Evolutionary conservation across 1,140 invertebrate genomes (phyloP).

Genomic region (Diachasmimorpha longicaudata): DNA sequence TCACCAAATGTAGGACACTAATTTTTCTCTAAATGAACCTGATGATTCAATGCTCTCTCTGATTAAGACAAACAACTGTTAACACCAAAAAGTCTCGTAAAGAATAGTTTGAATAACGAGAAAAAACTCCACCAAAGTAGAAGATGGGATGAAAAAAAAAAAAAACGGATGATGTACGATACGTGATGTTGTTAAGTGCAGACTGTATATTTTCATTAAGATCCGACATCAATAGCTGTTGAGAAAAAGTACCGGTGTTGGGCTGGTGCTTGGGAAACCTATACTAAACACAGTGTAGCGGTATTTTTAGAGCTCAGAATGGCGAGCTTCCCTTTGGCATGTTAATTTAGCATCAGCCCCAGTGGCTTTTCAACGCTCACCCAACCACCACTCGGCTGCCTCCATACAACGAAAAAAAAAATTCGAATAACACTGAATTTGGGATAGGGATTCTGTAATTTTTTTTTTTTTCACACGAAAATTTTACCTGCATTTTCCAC

Average conservation of each 20-base stretch:
- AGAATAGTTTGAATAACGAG: neutral
- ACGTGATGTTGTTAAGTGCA: slow-evolving; percentile 24
- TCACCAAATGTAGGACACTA: no score
- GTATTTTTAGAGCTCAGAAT: slow-evolving; percentile 30
- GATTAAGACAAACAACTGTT: neutral
- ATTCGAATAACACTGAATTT: neutral
- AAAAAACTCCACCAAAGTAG: neutral
- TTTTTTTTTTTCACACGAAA: neutral
- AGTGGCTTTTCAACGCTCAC: slow-evolving; percentile 29
- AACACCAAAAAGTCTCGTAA: neutral
- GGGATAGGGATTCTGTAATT: neutral
- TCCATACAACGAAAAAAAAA: neutral
- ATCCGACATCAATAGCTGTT: slow-evolving; percentile 25
- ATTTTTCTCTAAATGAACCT: no score
- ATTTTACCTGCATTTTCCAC: neutral
- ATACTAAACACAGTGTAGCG: neutral
- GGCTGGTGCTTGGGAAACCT: no score
- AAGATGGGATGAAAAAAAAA: neutral
- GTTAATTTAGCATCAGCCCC: slow-evolving; percentile 40
- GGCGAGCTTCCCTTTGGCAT: slow-evolving; percentile 35
- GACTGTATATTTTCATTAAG: slow-evolving; percentile 39
- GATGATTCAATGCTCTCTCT: neutral
- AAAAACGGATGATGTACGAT: slow-evolving; percentile 25
- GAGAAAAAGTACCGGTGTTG: neutral
- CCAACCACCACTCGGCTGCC: neutral